phyloP scores from a whole-genome alignment of 2,797 vertebrate genomes.

The Lycodopsis pacificus region DNA sequence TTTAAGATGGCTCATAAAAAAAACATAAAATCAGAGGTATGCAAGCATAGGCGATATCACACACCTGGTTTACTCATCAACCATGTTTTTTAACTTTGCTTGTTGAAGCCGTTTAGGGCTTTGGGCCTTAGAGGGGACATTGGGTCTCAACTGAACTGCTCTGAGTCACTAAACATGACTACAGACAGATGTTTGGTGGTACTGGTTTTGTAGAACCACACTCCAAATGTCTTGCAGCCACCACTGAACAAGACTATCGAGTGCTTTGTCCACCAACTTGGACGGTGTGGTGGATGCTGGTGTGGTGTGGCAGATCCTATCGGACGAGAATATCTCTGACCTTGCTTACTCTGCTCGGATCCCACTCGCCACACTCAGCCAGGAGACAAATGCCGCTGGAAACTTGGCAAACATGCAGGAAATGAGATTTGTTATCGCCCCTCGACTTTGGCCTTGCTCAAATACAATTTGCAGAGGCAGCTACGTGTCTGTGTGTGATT shows the following conservation, averaged over 20 bases:
- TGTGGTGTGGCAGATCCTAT: slow-evolving; percentile 49
- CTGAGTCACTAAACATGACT: not conserved
- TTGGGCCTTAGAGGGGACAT: no score
- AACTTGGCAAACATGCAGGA: slow-evolving; percentile 73
- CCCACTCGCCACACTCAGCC: slow-evolving; percentile 55
- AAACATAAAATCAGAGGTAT: no score
- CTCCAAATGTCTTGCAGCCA: not conserved
- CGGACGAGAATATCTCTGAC: slow-evolving; percentile 48
- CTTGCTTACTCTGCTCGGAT: slow-evolving; percentile 66
- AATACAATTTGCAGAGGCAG: slow-evolving; percentile 46
- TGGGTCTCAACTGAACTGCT: not conserved
- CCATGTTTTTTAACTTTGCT: not conserved
- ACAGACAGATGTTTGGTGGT: not conserved
- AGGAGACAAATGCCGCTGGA: slow-evolving; percentile 73
- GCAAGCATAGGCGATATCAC: no score
- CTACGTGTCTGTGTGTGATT: slow-evolving; percentile 31
- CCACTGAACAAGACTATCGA: slow-evolving; percentile 5
- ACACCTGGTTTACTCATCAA: not conserved
- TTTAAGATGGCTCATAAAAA: no score
- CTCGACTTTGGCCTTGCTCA: slow-evolving; percentile 37
- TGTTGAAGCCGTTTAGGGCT: not conserved
- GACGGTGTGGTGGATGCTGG: slow-evolving; percentile 14
- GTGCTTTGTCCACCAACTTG: slow-evolving; percentile 20
- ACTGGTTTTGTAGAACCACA: not conserved
- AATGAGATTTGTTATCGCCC: slow-evolving; percentile 79